Evolutionary conservation across 2,888 invertebrate species (phyloP).

Genomic region (Alloscopus bannaensis): DNA sequence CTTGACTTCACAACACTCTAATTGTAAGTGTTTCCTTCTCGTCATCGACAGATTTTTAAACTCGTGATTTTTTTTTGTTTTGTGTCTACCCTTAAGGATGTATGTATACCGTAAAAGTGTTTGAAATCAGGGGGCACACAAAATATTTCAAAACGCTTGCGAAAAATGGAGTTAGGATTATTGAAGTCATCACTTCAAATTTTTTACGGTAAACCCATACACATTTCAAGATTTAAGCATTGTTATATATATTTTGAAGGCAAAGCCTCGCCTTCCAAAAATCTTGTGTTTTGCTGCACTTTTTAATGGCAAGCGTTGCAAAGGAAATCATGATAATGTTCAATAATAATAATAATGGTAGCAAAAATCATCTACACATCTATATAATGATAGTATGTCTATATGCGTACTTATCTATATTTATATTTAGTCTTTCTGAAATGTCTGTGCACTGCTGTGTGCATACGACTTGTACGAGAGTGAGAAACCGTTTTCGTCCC

Average conservation of each 20-base stretch:
- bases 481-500: neutral
- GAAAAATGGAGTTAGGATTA: neutral
- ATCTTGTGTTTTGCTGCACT: neutral
- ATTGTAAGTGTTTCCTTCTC: too few relatives aligned
- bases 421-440: too few relatives aligned
- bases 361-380: neutral
- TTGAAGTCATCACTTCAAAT: neutral
- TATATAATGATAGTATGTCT: neutral
- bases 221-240: neutral
- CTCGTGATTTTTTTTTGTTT: too few relatives aligned
- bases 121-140: neutral
- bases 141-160: neutral
- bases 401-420: too few relatives aligned
- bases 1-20: too few relatives aligned
- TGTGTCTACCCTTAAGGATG: too few relatives aligned
- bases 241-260: neutral
- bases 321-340: neutral
- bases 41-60: too few relatives aligned
- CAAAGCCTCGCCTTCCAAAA: too few relatives aligned
- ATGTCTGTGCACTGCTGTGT: too few relatives aligned
- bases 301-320: slow-evolving; percentile 3
- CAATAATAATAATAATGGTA: slow-evolving; percentile 1
- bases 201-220: neutral
- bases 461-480: neutral
- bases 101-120: slow-evolving; percentile 17